Evolutionary conservation across 2,797 vertebrate genomes (phyloP).

Genomic region (Ctenopoma multispine): DNA sequence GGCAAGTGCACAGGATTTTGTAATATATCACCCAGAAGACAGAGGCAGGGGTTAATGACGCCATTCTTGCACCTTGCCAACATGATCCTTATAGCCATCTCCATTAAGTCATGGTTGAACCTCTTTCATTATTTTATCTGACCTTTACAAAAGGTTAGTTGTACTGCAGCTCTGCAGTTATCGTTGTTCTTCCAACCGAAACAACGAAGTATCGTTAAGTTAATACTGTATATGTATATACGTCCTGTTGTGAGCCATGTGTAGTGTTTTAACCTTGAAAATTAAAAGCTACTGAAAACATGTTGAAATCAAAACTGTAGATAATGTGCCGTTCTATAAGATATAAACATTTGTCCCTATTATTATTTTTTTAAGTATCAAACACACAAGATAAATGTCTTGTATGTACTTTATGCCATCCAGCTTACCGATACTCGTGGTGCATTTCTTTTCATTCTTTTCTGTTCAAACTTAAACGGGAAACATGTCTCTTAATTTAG

Average conservation of each 20-base stretch:
- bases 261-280: conserved; percentile 11
- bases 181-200: conserved; percentile 63
- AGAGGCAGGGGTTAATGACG: conserved; percentile 53
- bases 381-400: background rate
- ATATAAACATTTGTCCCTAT: background rate
- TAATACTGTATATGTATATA: conserved; percentile 43
- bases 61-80: conserved; percentile 51
- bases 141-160: conserved; percentile 81
- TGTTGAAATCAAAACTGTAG: background rate
- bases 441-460: conserved; percentile 23
- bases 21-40: conserved; percentile 10
- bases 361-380: background rate
- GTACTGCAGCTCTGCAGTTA: conserved; percentile 57
- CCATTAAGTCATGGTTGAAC: conserved; percentile 71
- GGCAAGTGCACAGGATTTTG: conserved; percentile 25
- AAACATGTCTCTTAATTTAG: conserved; percentile 49
- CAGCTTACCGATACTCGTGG: background rate
- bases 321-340: background rate
- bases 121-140: conserved; percentile 75
- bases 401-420: background rate
- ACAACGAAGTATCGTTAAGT: conserved; percentile 53
- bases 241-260: conserved; percentile 3
- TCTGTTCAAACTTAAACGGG: conserved; percentile 22
- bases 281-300: background rate
- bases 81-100: conserved; percentile 53